phyloP scores from a whole-genome alignment of 2,113 vertebrate species.

The Nycticebus coucang region DNA sequence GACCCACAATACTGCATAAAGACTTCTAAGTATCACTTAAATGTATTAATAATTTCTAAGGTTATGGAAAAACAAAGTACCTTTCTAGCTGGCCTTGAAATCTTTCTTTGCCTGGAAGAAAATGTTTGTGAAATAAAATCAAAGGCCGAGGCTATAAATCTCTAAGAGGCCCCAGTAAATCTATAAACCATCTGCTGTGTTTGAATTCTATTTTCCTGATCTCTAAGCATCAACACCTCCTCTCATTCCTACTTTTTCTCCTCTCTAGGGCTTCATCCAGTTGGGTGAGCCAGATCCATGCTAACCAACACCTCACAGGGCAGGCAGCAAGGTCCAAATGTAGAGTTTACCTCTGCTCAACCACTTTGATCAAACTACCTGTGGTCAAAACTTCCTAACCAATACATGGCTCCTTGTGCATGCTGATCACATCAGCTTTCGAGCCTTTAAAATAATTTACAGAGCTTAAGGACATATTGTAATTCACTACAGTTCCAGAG shows the following conservation, averaged over 20 bases:
- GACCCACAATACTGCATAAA: neutral
- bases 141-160: neutral
- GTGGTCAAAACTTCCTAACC: neutral
- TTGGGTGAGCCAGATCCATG: constrained; percentile 15
- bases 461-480: neutral
- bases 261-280: constrained; percentile 48
- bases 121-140: constrained; percentile 53
- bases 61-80: constrained; percentile 44
- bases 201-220: constrained; percentile 36
- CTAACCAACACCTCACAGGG: constrained; percentile 26
- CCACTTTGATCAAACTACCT: neutral
- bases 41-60: constrained; percentile 12
- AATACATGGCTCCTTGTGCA: neutral
- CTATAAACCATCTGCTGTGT: constrained; percentile 34
- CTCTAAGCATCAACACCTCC: neutral
- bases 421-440: neutral
- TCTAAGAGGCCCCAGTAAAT: too few species aligned
- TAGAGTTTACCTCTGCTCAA: constrained; percentile 1
- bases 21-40: constrained; percentile 11
- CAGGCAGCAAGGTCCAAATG: neutral
- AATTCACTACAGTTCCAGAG: neutral
- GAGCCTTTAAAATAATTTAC: neutral
- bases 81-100: constrained; percentile 33
- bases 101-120: constrained; percentile 35
- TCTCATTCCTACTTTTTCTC: constrained; percentile 32